Base-by-base conservation (phyloP, 2,797 vertebrate genomes). In the Spizella passerina region DNA sequence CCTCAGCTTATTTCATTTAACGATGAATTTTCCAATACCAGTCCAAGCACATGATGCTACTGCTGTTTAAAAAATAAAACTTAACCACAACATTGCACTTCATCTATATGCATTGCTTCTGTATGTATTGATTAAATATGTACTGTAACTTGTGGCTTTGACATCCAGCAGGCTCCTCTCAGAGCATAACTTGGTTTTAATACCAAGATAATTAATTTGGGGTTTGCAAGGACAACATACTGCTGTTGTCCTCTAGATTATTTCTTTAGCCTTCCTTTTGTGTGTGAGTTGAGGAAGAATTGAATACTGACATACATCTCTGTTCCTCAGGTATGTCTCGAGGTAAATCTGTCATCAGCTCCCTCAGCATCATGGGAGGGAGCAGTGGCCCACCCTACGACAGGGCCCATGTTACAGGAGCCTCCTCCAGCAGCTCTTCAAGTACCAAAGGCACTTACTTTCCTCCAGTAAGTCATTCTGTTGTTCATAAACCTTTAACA, bases 401-500 rank as follows among this genome's bases (percentile, higher is more conserved):
- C 95, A 98, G 99, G 7, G 99, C 99, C 34, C 99, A 99, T 27
- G 99, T 99, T 46, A 99, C 99, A 4, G 99, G 99, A 43, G 99
- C 99, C 2, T 99, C 99, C 5, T 99, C 99, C 93, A 99, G 99
- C 97, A 99, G 99, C 97, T 99, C 99, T 24, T 99, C 99, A 91
- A 99, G 99, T 97, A 99, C 99, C 94, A 99, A 99, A 98, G 99
- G 99, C 93, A 98, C 99, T 47, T 99, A 99, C 97, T 99, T 99
- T 94, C 99, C 99, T 76, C 98, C 99, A 87, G 99, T 99, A 97
- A 98, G 98, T 97, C 57, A 68, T 60, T 75, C 60, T 64, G 1
- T 71, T 86, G 27, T 66, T 80, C 41, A 22, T 4, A 87, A 38
- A 55, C 43, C 8, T 71, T 61, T 76, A 61, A 34, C 44, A 85